These are phyloP conservation scores for Tuta absoluta DNA, from an alignment of 2,888 invertebrate genomes.

Conservation along the genomic window DNA sequence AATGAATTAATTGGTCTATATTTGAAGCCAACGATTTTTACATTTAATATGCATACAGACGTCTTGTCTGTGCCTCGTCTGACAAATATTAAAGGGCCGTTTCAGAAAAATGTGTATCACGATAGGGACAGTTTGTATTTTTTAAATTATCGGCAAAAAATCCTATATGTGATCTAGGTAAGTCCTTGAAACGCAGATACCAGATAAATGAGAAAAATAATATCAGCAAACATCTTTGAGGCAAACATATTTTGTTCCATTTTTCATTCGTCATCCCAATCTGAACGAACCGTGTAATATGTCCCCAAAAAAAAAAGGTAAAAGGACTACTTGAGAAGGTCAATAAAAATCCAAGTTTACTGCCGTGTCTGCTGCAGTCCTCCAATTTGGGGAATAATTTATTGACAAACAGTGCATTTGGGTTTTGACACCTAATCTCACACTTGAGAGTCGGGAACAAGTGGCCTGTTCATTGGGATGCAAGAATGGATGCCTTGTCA, in stretches of 20 bases:
- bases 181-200: too few species aligned
- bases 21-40: too few species aligned
- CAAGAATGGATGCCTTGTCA: slow-evolving; percentile 55
- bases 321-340: slow-evolving; percentile 57
- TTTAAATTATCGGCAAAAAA: too few species aligned
- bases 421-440: slow-evolving; percentile 58
- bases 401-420: slow-evolving; percentile 52
- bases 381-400: slow-evolving; percentile 64
- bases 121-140: too few species aligned
- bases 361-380: slow-evolving; percentile 51
- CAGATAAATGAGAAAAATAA: too few species aligned
- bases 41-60: too few species aligned
- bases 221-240: too few species aligned
- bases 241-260: neutral
- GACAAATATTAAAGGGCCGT: too few species aligned
- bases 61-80: too few species aligned
- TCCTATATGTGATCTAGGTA: too few species aligned
- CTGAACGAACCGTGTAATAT: slow-evolving; percentile 42
- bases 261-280: neutral
- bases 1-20: too few species aligned
- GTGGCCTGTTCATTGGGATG: slow-evolving; percentile 58
- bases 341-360: slow-evolving; percentile 75
- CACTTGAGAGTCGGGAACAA: slow-evolving; percentile 58
- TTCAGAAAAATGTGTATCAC: too few species aligned
- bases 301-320: slow-evolving; percentile 45